These are phyloP conservation scores for Dichetophora obliterata DNA, from an alignment of 2,888 invertebrate genomes.

Conservation along the genomic window DNA sequence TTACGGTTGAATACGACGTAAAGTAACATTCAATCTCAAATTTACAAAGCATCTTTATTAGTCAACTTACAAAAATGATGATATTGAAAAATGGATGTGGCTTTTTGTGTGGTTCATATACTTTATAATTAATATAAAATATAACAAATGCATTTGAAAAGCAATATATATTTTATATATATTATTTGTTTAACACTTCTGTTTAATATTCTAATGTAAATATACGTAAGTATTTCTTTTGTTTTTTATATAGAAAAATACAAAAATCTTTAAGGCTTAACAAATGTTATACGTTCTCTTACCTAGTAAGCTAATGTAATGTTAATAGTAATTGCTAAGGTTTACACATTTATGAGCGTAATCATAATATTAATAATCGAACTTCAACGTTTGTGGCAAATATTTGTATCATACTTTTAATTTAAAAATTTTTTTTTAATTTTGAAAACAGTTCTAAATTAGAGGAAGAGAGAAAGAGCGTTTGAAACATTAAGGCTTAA, in stretches of 20 bases:
- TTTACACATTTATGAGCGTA: conserved; percentile 16
- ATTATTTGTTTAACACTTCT: conserved; percentile 16
- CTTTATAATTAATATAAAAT: conserved; percentile 12
- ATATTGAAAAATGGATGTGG: neutral
- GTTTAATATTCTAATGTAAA: neutral
- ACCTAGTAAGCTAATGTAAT: conserved; percentile 27
- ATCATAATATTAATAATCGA: conserved; percentile 6
- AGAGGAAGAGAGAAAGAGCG: neutral
- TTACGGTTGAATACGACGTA: no score
- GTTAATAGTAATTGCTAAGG: conserved; percentile 19
- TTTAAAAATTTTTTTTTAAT: neutral
- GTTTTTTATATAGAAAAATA: conserved; percentile 43
- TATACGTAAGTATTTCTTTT: conserved; percentile 19
- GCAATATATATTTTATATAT: conserved; percentile 38
- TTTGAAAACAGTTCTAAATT: conserved; percentile 8
- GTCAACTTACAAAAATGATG: neutral
- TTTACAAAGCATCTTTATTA: conserved; percentile 7
- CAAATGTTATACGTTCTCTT: conserved; percentile 34
- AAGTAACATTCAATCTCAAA: no score
- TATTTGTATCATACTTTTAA: neutral
- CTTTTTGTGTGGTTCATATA: conserved; percentile 9
- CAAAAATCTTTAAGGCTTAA: conserved; percentile 44
- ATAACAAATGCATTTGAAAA: conserved; percentile 34
- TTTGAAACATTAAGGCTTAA: conserved; percentile 21
- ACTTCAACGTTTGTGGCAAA: conserved; percentile 23